Conservation (phyloP, 2,888 invertebrate species). For the Leptura quadrifasciata region DNA sequence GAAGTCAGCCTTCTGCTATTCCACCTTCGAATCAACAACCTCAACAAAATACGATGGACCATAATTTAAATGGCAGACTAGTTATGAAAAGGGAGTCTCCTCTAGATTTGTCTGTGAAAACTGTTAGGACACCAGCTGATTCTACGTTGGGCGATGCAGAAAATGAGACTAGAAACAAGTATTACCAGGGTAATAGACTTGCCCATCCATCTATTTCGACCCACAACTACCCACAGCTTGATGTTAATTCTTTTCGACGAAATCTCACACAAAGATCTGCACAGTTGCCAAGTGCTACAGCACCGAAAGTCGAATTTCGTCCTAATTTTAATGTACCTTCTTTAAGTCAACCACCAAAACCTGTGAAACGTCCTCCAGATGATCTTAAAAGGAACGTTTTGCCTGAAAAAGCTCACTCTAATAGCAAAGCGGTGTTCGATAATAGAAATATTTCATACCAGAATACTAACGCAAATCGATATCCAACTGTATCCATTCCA, state of each 20-base stretch:
- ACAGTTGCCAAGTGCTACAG: conserved; percentile 71
- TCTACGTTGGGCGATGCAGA: conserved; percentile 86
- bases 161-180: conserved; percentile 70
- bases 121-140: conserved; percentile 91
- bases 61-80: conserved; percentile 50
- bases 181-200: conserved; percentile 59
- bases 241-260: conserved; percentile 65
- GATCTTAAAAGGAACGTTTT: conserved; percentile 40
- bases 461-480: conserved; percentile 69
- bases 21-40: conserved; percentile 39
- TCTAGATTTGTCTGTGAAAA: conserved; percentile 91
- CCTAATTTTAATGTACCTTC: conserved; percentile 81
- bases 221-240: conserved; percentile 65
- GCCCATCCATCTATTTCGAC: conserved; percentile 69
- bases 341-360: conserved; percentile 49
- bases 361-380: conserved; percentile 33
- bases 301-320: conserved; percentile 87
- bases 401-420: conserved; percentile 52
- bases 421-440: conserved; percentile 47
- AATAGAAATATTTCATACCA: conserved; percentile 68
- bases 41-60: conserved; percentile 42
- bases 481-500: conserved; percentile 58
- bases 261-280: conserved; percentile 63
- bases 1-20: conserved; percentile 44
- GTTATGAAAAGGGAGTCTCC: conserved; percentile 84